A percentile compares a stretch with the other conserved stretches of the same genome.
Evolutionary conservation across 2,797 vertebrate genomes (phyloP).

Genomic region (Notoglanidium macrostoma): DNA sequence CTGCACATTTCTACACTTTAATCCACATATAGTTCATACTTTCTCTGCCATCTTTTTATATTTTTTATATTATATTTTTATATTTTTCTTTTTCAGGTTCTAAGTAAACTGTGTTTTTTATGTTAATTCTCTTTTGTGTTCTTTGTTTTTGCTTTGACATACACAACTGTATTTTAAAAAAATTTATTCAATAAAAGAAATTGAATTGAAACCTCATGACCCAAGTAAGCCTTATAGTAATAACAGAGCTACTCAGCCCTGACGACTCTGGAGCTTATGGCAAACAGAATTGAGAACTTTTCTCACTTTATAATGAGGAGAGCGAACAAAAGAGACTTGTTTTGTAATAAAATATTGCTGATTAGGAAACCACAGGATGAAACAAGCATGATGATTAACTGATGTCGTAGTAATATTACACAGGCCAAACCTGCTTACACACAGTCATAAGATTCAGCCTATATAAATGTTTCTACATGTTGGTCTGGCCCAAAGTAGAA

Average conservation of each 20-base stretch:
- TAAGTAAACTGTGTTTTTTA: not conserved
- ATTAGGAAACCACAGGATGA: not conserved
- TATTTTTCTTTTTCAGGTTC: not conserved
- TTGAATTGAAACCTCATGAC: slow-evolving; percentile 55
- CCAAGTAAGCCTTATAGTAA: slow-evolving; percentile 66
- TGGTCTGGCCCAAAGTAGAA: not conserved
- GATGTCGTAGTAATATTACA: not conserved
- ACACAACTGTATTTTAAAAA: too few species aligned
- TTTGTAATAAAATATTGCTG: not conserved
- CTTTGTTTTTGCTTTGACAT: not conserved
- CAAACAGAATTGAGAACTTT: slow-evolving; percentile 30
- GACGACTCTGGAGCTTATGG: slow-evolving; percentile 54
- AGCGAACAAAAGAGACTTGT: not conserved
- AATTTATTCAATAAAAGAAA: too few species aligned
- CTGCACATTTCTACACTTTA: not conserved
- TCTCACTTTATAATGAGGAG: not conserved
- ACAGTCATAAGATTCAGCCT: slow-evolving; percentile 15
- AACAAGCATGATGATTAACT: not conserved
- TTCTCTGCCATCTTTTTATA: not conserved
- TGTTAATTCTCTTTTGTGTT: not conserved
- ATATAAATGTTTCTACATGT: slow-evolving; percentile 22
- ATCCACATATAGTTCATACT: not conserved
- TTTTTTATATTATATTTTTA: not conserved
- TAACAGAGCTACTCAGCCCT: slow-evolving; percentile 59
- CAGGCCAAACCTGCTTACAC: not conserved